Evolutionary conservation across 2,888 invertebrate species (phyloP), one percentile per base, ranked within the genome.

Genomic region (Theodoxus fluviatilis): DNA sequence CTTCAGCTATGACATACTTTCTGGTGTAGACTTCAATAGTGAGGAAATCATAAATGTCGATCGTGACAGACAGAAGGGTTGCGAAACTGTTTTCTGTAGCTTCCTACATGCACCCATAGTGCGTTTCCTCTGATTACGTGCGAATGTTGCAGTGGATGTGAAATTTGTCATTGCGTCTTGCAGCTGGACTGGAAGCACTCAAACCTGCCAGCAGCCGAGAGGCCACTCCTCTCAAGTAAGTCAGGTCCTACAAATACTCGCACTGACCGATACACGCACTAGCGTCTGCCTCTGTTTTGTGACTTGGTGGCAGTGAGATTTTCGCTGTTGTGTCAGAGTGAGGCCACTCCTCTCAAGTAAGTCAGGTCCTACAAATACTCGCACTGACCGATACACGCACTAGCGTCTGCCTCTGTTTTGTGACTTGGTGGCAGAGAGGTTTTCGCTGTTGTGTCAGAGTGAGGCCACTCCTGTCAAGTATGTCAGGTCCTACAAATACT

Each of bases 381-480:
- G 18, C 18, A 18, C 9, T 43, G 9, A 12, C 18, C 43, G 18
- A 12, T 59, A 9, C 47, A 35, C 25, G 6, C 33, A 12, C 22
- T 61, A 33, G 7, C 15, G 9, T 33, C n/a, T n/a, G n/a, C n/a
- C n/a, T n/a, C n/a, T n/a, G n/a, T n/a, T n/a, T n/a, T n/a, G n/a
- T n/a, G n/a, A n/a, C n/a, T n/a, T n/a, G n/a, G n/a, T n/a, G n/a
- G n/a, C n/a, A n/a, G n/a, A n/a, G n/a, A n/a, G n/a, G n/a, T n/a
- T n/a, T n/a, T n/a, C n/a, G n/a, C n/a, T n/a, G n/a, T n/a, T n/a
- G n/a, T n/a, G n/a, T n/a, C n/a, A n/a, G n/a, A n/a, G 76, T 49
- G 76, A 76, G 59, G 74, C 71, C 49, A 77, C 77, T 15, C 75
- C 74, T 49, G 73, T 73, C 65, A 73, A 64, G 75, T 76, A 61